Evolutionary conservation across 2,888 invertebrate genomes (phyloP).

Genomic region (Platycheirus rosarum): DNA sequence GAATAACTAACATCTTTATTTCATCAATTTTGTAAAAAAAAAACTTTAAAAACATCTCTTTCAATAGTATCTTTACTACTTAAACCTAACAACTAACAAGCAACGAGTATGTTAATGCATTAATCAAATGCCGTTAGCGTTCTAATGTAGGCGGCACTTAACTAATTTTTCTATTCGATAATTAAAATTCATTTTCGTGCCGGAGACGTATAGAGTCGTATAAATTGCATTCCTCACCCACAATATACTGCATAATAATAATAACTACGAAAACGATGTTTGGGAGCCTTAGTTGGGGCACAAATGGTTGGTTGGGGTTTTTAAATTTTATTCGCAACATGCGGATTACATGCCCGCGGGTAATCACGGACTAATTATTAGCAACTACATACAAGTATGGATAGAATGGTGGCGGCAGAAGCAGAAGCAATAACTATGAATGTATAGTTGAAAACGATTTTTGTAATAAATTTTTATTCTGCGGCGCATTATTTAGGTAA

Average conservation of each 20-base stretch:
- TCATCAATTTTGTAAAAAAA: constrained; percentile 47
- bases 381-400: constrained; percentile 4
- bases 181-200: constrained; percentile 73
- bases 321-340: constrained; percentile 45
- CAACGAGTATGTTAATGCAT: constrained; percentile 67
- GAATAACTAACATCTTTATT: constrained; percentile 61
- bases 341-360: constrained; percentile 48
- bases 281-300: constrained; percentile 11
- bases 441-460: constrained; percentile 60
- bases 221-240: constrained; percentile 53
- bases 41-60: constrained; percentile 15
- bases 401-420: not conserved
- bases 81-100: constrained; percentile 22
- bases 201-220: not conserved
- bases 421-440: constrained; percentile 12
- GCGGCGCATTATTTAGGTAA: constrained; percentile 52
- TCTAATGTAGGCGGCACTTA: constrained; percentile 64
- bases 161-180: constrained; percentile 39
- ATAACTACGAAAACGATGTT: constrained; percentile 23
- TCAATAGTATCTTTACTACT: not conserved
- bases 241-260: constrained; percentile 35
- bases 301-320: constrained; percentile 17
- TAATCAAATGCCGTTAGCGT: constrained; percentile 71
- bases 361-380: constrained; percentile 73
- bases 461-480: constrained; percentile 71